These are phyloP conservation scores for Brachionus koreanus DNA, from an alignment of 1,140 invertebrate genomes.

Conservation along the genomic window DNA sequence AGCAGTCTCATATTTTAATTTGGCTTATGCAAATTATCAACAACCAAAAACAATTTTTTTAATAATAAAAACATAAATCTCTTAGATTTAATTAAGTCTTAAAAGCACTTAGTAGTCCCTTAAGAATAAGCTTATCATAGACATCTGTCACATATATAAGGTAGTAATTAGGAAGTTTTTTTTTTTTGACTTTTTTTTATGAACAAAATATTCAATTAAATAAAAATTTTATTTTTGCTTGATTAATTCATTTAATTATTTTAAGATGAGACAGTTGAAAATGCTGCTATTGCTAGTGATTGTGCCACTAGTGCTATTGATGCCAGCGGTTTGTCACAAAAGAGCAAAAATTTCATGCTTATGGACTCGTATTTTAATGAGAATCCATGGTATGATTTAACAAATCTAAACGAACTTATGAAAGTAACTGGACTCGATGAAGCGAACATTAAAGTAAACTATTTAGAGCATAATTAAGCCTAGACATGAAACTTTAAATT, in stretches of 20 bases:
- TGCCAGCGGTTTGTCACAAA: background rate
- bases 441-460: slow-evolving; percentile 38
- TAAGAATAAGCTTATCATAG: background rate
- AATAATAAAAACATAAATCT: background rate
- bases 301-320: background rate
- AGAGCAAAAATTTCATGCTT: slow-evolving; percentile 39
- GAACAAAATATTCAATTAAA: background rate
- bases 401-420: slow-evolving; percentile 38
- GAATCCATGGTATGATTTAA: slow-evolving; percentile 45
- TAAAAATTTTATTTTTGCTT: background rate
- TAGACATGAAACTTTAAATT: slow-evolving; percentile 5
- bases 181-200: too few species aligned
- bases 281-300: background rate
- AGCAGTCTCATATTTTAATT: background rate
- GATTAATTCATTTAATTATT: slow-evolving; percentile 30
- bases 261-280: slow-evolving; percentile 25
- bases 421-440: slow-evolving; percentile 44
- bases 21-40: background rate
- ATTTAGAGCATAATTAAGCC: slow-evolving; percentile 12
- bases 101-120: slow-evolving; percentile 30
- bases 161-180: slow-evolving; percentile 33
- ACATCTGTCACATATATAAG: slow-evolving; percentile 9
- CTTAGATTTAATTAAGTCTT: slow-evolving; percentile 32
- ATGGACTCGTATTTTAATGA: slow-evolving; percentile 40
- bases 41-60: background rate